phyloP scores from a whole-genome alignment of 2,113 vertebrate genomes.

The Pandion haliaetus region DNA sequence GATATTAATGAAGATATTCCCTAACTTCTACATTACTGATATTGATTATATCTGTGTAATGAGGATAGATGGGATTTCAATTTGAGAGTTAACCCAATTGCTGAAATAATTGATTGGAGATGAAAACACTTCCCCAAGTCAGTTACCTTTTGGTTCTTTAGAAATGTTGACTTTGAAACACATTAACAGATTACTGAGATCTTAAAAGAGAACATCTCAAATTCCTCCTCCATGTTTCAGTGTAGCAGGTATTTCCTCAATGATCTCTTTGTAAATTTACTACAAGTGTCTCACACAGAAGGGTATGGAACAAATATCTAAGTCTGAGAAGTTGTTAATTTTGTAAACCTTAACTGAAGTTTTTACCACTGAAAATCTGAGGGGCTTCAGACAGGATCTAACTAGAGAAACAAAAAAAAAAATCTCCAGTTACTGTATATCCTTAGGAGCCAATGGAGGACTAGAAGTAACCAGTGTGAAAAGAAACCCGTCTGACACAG shows the following conservation, averaged over 20 bases:
- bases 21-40: conserved; percentile 14
- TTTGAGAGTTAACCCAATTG: not conserved
- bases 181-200: not conserved
- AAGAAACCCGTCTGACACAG: not conserved
- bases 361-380: not conserved
- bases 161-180: not conserved
- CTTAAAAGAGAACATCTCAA: not conserved
- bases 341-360: not conserved
- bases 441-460: not conserved
- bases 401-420: too few relatives aligned
- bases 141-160: conserved; percentile 1
- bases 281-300: not conserved
- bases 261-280: not conserved
- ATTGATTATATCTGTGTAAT: conserved; percentile 46
- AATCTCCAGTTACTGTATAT: not conserved
- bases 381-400: not conserved
- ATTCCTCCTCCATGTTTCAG: not conserved
- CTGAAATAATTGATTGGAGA: conserved; percentile 37
- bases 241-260: not conserved
- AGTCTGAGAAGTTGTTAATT: not conserved
- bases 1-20: conserved; percentile 51
- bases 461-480: not conserved
- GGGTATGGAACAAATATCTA: not conserved
- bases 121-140: not conserved
- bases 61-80: conserved; percentile 53